Conservation (phyloP, 2,113 vertebrate species). For the Dipodomys ordii region DNA sequence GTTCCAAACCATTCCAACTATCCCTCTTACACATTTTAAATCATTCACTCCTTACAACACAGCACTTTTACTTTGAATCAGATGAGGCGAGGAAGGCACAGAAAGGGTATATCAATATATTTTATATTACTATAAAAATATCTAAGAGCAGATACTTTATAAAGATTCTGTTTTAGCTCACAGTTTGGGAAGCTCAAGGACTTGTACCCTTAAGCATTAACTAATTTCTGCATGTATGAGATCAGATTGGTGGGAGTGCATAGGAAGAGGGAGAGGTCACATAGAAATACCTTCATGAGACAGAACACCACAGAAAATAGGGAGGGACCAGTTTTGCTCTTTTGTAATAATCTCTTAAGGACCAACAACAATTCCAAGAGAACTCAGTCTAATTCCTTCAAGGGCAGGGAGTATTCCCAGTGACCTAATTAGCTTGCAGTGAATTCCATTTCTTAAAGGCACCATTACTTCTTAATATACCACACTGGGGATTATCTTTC, state of each 20-base stretch:
- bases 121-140: neutral
- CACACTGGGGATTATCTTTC: neutral
- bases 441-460: neutral
- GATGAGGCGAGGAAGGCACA: neutral
- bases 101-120: neutral
- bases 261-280: neutral
- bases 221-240: neutral
- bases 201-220: neutral
- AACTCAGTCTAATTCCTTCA: neutral
- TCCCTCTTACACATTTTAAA: neutral
- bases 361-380: neutral
- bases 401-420: neutral
- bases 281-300: too few relatives aligned
- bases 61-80: neutral
- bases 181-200: neutral
- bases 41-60: neutral
- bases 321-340: neutral
- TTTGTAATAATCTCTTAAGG: neutral
- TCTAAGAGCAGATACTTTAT: neutral
- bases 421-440: neutral
- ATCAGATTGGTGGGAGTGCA: neutral
- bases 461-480: neutral
- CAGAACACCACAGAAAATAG: neutral
- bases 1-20: neutral
- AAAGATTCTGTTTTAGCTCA: neutral